These are phyloP conservation scores for Caenorhabditis sp. DNA, from an alignment of 2,888 invertebrate species.

Conservation along the genomic window DNA sequence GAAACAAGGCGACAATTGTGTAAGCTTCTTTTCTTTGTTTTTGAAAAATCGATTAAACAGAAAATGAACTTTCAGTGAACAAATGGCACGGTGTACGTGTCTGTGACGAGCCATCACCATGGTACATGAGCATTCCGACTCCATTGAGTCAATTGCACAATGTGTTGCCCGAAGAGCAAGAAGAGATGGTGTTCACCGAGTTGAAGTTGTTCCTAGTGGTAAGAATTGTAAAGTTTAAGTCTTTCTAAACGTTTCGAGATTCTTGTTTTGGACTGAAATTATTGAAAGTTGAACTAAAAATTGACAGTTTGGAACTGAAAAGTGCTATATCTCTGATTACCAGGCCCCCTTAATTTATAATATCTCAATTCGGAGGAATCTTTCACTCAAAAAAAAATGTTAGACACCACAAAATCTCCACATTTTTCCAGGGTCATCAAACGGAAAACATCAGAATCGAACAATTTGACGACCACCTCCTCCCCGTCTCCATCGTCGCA, in stretches of 20 bases:
- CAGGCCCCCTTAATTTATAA: no score
- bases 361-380: no score
- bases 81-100: slow-evolving; percentile 46
- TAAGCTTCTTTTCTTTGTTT: no score
- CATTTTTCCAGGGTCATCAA: slow-evolving; percentile 47
- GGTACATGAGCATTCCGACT: slow-evolving; percentile 62
- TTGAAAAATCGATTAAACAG: no score
- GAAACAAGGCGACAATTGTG: slow-evolving; percentile 43
- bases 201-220: slow-evolving; percentile 55
- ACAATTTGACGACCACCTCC: slow-evolving; percentile 29
- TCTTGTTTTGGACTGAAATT: no score
- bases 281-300: no score
- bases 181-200: slow-evolving; percentile 59
- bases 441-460: slow-evolving; percentile 63
- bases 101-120: slow-evolving; percentile 58
- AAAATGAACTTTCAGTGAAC: slow-evolving; percentile 45
- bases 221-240: no score
- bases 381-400: no score
- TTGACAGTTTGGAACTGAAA: no score
- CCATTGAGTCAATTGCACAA: slow-evolving; percentile 51
- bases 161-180: slow-evolving; percentile 62
- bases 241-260: no score
- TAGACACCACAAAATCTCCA: no score
- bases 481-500: slow-evolving; percentile 42
- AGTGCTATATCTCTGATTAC: no score